Evolutionary conservation across 2,113 vertebrate genomes (phyloP).

Genomic region (Colaptes auratus): DNA sequence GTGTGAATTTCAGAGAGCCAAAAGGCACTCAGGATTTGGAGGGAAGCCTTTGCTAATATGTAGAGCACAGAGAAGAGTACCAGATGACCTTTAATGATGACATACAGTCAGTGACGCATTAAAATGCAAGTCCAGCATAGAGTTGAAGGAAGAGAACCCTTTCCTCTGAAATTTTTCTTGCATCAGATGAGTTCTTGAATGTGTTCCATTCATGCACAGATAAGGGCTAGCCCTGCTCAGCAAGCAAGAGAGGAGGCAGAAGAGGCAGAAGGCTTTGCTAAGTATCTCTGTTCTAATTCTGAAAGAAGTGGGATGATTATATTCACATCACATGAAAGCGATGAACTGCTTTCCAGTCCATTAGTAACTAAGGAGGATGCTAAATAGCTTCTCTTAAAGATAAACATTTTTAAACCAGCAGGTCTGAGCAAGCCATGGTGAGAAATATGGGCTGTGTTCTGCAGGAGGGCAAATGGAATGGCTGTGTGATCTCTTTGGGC

Average conservation of each 20-base stretch:
- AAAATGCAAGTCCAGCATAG: not conserved
- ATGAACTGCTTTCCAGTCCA: slow-evolving; percentile 72
- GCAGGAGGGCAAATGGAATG: slow-evolving; percentile 48
- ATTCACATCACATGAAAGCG: slow-evolving; percentile 69
- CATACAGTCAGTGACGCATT: not conserved
- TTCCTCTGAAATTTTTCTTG: not conserved
- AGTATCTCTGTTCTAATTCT: slow-evolving; percentile 55
- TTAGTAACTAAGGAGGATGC: slow-evolving; percentile 73
- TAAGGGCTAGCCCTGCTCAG: slow-evolving; percentile 31
- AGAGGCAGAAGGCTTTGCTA: slow-evolving; percentile 51
- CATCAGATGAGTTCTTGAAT: not conserved
- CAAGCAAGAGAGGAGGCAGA: slow-evolving; percentile 30
- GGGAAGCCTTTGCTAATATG: not conserved
- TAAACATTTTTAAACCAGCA: slow-evolving; percentile 71
- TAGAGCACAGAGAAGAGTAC: not conserved
- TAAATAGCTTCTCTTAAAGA: slow-evolving; percentile 71
- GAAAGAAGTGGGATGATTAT: slow-evolving; percentile 71
- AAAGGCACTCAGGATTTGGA: not conserved
- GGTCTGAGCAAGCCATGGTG: slow-evolving; percentile 57
- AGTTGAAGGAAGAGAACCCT: not conserved
- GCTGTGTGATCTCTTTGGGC: not conserved
- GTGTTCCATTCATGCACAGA: not conserved
- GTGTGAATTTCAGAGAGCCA: not conserved
- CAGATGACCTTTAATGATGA: not conserved
- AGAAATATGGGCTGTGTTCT: slow-evolving; percentile 55